Evolutionary conservation across 2,113 vertebrate species (phyloP).

Genomic region (Sula dactylatra): DNA sequence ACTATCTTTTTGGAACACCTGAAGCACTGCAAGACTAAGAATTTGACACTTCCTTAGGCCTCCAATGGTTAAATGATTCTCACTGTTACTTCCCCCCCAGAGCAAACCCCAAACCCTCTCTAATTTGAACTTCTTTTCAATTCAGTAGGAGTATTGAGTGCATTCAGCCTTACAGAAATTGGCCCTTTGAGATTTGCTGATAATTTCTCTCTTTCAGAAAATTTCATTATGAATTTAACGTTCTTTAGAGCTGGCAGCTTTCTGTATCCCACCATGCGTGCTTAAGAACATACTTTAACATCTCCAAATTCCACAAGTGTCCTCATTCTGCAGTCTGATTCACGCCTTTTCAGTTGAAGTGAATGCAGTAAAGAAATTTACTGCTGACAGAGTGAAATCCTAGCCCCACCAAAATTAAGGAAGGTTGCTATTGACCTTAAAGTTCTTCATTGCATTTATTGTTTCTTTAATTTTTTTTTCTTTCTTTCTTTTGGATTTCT

Average conservation of each 20-base stretch:
- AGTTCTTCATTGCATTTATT: not conserved
- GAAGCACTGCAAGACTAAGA: not conserved
- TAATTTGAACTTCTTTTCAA: not conserved
- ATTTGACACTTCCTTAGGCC: not conserved
- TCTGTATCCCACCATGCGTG: not conserved
- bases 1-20: not conserved
- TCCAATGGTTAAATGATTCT: not conserved
- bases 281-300: not conserved
- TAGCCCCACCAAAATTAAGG: not conserved
- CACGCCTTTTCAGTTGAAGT: not conserved
- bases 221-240: not conserved
- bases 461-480: not conserved
- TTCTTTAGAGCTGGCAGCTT: not conserved
- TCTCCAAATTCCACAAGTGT: not conserved
- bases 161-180: not conserved
- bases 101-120: not conserved
- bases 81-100: not conserved
- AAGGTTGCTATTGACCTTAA: not conserved
- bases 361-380: not conserved
- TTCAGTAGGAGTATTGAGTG: not conserved
- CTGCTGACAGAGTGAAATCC: not conserved
- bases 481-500: not conserved
- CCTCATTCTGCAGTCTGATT: not conserved
- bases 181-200: not conserved
- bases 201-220: slow-evolving; percentile 3